Conservation (phyloP, 1,140 invertebrate species). For the Drosophila ohnishii region DNA sequence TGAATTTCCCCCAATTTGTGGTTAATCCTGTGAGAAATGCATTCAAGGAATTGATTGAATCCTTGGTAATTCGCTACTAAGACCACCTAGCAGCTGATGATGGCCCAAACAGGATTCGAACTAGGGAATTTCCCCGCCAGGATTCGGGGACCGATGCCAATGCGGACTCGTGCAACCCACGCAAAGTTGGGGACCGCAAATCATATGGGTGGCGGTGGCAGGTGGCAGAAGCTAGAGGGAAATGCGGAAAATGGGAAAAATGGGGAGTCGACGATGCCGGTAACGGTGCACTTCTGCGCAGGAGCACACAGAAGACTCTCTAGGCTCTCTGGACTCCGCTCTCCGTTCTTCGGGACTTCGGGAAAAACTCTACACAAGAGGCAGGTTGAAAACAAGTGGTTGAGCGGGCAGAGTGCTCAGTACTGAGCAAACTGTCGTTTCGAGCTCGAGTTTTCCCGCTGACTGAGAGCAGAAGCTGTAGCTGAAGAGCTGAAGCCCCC, state of each 20-base stretch:
- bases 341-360: conserved; percentile 25
- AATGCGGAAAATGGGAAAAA: conserved; percentile 18
- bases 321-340: not conserved
- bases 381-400: conserved; percentile 82
- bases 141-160: conserved; percentile 7
- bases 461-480: conserved; percentile 54
- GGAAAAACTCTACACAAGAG: conserved; percentile 45
- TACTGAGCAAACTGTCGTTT: conserved; percentile 73
- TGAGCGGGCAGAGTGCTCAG: conserved; percentile 68
- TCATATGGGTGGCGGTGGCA: conserved; percentile 29
- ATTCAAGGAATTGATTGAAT: conserved; percentile 19
- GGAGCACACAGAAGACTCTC: conserved; percentile 19
- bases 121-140: conserved; percentile 22
- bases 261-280: conserved; percentile 40
- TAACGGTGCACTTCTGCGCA: conserved; percentile 33
- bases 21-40: conserved; percentile 28
- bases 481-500: conserved; percentile 34
- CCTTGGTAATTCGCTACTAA: conserved; percentile 11
- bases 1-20: conserved; percentile 1
- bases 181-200: conserved; percentile 30
- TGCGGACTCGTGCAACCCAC: conserved; percentile 19
- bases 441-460: conserved; percentile 61
- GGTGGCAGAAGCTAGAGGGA: conserved; percentile 1
- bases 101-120: conserved; percentile 54
- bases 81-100: conserved; percentile 37